Evolutionary conservation across 1,140 invertebrate genomes (phyloP), one percentile per base, ranked within the genome.

Genomic region (Patella vulgata): DNA sequence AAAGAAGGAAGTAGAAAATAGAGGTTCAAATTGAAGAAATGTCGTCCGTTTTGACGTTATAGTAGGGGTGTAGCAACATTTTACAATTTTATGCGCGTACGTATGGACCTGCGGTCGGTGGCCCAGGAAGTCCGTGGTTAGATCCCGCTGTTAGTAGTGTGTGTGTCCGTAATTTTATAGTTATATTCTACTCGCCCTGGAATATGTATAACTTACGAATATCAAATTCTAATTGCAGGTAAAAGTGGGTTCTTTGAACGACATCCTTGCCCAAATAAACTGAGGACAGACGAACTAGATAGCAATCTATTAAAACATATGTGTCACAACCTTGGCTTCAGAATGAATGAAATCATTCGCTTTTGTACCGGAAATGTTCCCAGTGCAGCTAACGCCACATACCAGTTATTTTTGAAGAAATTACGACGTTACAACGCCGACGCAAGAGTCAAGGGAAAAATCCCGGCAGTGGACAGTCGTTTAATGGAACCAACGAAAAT

Each of bases 341-440:
- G 75, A 27, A 60, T 81, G 30, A 68, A 72, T 36, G 82, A 83
- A 40, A 64, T 82, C 44, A 78, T 80, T 36, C 66, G 79, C 27
- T 77, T 75, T 50, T 78, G 82, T 5, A 77, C 77, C 19, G 67
- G 73, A 48, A 82, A 82, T 63, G 69, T 76, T 4, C 79, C 82
- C 19, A 76, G 77, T 51, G 68, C 68, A 40, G 71, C 79, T 6
- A 70, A 75, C 50, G 75, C 82, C 25, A 80, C 79, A 56, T 83
- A 83, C 62, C 74, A 80, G 47, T 67, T 79, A 33, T 72, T 80
- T 17, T 44, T 67, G 28, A 67, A 63, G 59, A 74, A 71, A 58
- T 50, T 81, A 21, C 57, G 33, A 3, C 54, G 67, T 33, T 72
- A 80, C 59, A 63, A 57, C 12, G 66, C 63, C 14, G 70, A 74